Evolutionary conservation across 2,888 invertebrate species (phyloP).

Genomic region (Bugula neritina): DNA sequence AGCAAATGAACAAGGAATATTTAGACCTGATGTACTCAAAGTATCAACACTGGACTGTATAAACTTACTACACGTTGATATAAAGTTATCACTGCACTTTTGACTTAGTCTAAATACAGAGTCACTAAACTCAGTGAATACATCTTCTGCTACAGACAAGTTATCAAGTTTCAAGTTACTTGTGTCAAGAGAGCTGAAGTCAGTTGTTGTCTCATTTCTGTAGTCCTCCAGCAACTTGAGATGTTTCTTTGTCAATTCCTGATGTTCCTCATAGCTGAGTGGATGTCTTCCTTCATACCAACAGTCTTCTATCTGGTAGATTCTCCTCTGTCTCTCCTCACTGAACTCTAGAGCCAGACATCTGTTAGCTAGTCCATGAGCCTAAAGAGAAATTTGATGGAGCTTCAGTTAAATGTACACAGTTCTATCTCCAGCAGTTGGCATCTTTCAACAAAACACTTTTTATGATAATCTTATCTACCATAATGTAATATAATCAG

Average conservation of each 20-base stretch:
- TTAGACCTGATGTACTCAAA: not conserved
- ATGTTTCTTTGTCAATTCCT: not conserved
- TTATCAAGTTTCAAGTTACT: not conserved
- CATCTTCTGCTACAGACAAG: not conserved
- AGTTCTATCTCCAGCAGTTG: too few relatives aligned
- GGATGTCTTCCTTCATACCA: slow-evolving; percentile 7
- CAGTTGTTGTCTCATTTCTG: not conserved
- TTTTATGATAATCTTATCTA: too few relatives aligned
- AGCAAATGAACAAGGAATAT: not conserved
- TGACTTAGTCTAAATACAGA: not conserved
- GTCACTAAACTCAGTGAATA: not conserved
- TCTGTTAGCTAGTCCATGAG: slow-evolving; percentile 3
- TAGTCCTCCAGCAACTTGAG: not conserved
- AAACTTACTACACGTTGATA: not conserved
- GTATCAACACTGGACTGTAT: not conserved
- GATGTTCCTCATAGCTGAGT: not conserved
- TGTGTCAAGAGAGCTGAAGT: not conserved
- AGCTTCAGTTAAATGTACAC: too few relatives aligned
- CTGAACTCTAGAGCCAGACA: not conserved
- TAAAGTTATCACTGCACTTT: not conserved
- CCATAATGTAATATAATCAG: too few relatives aligned
- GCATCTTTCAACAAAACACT: too few relatives aligned
- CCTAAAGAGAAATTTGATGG: too few relatives aligned
- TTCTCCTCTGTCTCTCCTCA: not conserved
- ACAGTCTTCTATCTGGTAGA: not conserved